Conservation (phyloP, 2,888 invertebrate genomes). For the Exocentrus adspersus region DNA sequence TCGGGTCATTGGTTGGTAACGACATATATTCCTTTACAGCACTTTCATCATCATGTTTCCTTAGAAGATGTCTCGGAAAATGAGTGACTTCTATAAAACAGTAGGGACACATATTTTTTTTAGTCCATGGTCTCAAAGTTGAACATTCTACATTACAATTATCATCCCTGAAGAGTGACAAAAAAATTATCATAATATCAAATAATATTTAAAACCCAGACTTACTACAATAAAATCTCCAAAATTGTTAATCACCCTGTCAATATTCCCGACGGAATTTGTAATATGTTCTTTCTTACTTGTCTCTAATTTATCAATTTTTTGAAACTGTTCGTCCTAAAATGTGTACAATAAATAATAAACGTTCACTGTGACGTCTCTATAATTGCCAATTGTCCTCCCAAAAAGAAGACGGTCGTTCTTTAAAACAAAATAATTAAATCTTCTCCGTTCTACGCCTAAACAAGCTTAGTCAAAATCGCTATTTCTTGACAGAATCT, state of each 20-base stretch:
- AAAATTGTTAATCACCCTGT: not conserved
- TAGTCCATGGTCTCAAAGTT: slow-evolving; percentile 2
- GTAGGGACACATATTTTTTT: slow-evolving; percentile 9
- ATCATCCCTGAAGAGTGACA: slow-evolving; percentile 2
- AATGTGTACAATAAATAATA: no score
- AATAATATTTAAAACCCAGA: not conserved
- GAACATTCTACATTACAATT: not conserved
- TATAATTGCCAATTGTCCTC: no score
- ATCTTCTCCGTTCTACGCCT: no score
- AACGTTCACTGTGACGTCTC: no score
- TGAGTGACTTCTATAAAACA: slow-evolving; percentile 10
- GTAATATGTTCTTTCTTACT: not conserved
- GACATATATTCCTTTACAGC: slow-evolving; percentile 9
- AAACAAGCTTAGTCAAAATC: no score
- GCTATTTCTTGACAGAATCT: no score
- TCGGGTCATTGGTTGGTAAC: slow-evolving; percentile 7
- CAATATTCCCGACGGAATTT: not conserved
- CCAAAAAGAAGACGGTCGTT: no score
- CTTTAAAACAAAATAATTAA: no score
- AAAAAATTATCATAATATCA: not conserved
- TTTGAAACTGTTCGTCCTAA: no score
- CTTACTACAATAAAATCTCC: slow-evolving; percentile 1
- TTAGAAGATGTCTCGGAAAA: slow-evolving; percentile 4
- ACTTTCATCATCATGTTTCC: slow-evolving; percentile 7
- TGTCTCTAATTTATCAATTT: no score